Conservation (phyloP, 2,797 vertebrate species). For the Fistularia commersonii region DNA sequence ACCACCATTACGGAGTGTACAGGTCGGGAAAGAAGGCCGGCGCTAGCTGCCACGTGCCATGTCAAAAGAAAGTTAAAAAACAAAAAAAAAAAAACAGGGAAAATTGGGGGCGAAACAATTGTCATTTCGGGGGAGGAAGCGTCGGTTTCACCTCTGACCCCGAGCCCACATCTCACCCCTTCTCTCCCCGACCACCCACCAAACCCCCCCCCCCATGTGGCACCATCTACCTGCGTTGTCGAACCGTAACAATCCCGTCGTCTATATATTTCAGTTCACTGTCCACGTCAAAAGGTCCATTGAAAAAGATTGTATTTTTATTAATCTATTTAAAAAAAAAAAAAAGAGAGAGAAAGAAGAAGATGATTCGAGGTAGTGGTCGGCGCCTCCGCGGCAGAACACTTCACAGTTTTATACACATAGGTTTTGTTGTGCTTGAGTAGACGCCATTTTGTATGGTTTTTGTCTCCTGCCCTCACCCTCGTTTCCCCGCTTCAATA, state of each 20-base stretch:
- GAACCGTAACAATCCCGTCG: slow-evolving; percentile 78
- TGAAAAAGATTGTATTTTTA: slow-evolving; percentile 98
- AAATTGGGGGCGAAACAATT: neutral
- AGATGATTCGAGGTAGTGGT: slow-evolving; percentile 79
- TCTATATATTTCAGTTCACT: slow-evolving; percentile 83
- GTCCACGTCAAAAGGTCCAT: slow-evolving; percentile 88
- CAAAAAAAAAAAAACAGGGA: neutral
- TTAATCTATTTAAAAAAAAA: slow-evolving; percentile 93
- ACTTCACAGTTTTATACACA: slow-evolving; percentile 94
- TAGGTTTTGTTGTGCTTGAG: slow-evolving; percentile 96
- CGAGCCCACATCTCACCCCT: slow-evolving; percentile 46
- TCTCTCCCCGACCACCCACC: too few relatives aligned
- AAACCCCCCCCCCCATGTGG: too few relatives aligned
- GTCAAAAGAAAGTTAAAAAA: slow-evolving; percentile 41
- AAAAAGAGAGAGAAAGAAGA: slow-evolving; percentile 55
- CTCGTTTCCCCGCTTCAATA: slow-evolving; percentile 74
- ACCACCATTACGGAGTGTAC: slow-evolving; percentile 76
- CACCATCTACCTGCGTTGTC: slow-evolving; percentile 74
- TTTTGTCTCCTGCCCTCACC: slow-evolving; percentile 62
- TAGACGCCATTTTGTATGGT: slow-evolving; percentile 96
- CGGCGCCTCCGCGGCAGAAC: slow-evolving; percentile 77
- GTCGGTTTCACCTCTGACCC: slow-evolving; percentile 75
- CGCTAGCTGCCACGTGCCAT: slow-evolving; percentile 96
- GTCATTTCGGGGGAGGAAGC: slow-evolving; percentile 20
- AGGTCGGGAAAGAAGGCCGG: slow-evolving; percentile 95